Percentiles rank a stretch among this genome's conserved stretches.
These are phyloP conservation scores for Caenorhabditis plicata DNA, from an alignment of 2,888 invertebrate genomes.

Conservation along the genomic window DNA sequence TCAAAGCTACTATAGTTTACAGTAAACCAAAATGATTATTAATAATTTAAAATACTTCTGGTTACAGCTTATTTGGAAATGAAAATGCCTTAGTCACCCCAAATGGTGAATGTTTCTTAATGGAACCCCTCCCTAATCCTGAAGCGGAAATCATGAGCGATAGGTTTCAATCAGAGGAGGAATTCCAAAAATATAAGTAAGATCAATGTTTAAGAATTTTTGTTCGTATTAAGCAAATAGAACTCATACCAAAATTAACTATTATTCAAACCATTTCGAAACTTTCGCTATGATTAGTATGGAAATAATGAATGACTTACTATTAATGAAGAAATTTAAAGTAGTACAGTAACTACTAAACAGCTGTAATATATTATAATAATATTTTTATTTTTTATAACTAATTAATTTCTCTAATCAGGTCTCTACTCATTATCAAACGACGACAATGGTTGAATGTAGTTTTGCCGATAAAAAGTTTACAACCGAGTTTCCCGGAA, in stretches of 20 bases:
- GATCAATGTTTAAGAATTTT: background rate
- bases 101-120: slow-evolving; percentile 15
- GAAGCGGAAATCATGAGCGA: slow-evolving; percentile 7
- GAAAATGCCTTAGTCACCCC: slow-evolving; percentile 17
- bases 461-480: slow-evolving; percentile 14
- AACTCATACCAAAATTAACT: too few species aligned
- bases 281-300: too few species aligned
- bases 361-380: too few species aligned
- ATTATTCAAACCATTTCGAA: background rate
- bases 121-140: slow-evolving; percentile 11
- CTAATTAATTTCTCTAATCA: background rate
- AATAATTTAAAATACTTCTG: background rate
- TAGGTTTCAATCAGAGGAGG: slow-evolving; percentile 17
- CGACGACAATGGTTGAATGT: slow-evolving; percentile 17
- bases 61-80: slow-evolving; percentile 16
- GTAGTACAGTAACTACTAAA: too few species aligned
- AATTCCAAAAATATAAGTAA: slow-evolving; percentile 17
- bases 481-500: slow-evolving; percentile 20
- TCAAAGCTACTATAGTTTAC: slow-evolving; percentile 22
- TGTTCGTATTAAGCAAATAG: too few species aligned
- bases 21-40: background rate
- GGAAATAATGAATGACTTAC: too few species aligned
- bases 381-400: background rate
- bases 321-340: too few species aligned
- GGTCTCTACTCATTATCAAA: slow-evolving; percentile 18